Evolutionary conservation across 2,113 vertebrate species (phyloP).

Genomic region (Sitta europaea): DNA sequence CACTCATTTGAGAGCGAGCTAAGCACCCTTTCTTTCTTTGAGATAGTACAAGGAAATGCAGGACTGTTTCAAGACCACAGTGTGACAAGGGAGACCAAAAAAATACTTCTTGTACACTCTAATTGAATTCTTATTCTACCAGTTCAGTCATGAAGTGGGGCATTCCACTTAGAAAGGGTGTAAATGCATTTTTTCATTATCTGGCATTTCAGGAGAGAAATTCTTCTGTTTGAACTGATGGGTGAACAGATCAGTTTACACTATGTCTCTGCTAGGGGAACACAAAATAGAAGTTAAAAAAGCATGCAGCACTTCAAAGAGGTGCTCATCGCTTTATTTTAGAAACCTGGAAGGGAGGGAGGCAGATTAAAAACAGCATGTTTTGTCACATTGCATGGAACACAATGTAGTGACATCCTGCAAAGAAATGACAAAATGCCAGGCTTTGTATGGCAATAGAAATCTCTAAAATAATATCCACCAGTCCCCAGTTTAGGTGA

Average conservation of each 20-base stretch:
- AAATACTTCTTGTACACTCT: background rate
- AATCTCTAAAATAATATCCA: conserved; percentile 36
- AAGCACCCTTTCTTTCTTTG: background rate
- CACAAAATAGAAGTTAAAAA: conserved; percentile 52
- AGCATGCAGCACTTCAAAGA: conserved; percentile 60
- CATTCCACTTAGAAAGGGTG: background rate
- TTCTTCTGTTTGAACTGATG: conserved; percentile 30
- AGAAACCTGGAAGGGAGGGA: conserved; percentile 13
- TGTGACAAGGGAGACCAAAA: background rate
- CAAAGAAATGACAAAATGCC: conserved; percentile 37
- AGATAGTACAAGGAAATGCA: background rate
- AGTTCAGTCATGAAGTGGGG: background rate
- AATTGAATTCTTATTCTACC: background rate
- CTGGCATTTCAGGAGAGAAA: conserved; percentile 13
- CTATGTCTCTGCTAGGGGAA: conserved; percentile 8
- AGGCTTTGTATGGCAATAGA: background rate
- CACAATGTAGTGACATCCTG: conserved; percentile 34
- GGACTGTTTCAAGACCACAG: background rate
- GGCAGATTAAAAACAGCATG: conserved; percentile 47
- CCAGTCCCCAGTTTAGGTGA: background rate
- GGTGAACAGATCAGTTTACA: conserved; percentile 39
- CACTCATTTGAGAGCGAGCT: background rate
- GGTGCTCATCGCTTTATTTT: conserved; percentile 36
- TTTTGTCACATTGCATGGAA: conserved; percentile 51
- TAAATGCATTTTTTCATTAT: background rate